phyloP scores from a whole-genome alignment of 92 coral and sea anemone genomes.

The Zoanthus sociatus region DNA sequence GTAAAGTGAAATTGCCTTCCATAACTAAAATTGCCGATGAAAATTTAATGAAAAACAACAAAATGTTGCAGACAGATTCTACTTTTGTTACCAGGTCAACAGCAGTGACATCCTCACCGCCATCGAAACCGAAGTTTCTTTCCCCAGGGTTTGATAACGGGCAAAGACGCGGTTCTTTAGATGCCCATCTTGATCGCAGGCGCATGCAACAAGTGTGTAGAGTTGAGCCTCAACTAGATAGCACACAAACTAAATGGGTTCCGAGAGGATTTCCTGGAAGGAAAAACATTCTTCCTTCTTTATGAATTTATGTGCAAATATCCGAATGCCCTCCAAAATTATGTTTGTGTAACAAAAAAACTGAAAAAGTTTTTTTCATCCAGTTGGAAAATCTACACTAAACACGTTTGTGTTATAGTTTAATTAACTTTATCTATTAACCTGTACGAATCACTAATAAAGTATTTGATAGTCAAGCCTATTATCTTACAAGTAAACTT shows the following conservation, averaged over 20 bases:
- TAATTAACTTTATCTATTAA: too few relatives aligned
- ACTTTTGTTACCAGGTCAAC: slow-evolving; percentile 71
- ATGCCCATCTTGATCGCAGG: slow-evolving; percentile 63
- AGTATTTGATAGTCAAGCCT: too few relatives aligned
- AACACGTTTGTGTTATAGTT: too few relatives aligned
- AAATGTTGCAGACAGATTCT: slow-evolving; percentile 26
- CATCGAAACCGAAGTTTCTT: slow-evolving; percentile 49
- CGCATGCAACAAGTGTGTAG: slow-evolving; percentile 38
- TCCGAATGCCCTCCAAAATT: too few relatives aligned
- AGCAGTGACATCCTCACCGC: slow-evolving; percentile 56
- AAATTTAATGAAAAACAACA: slow-evolving; percentile 23
- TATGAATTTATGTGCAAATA: too few relatives aligned
- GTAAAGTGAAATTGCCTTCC: slow-evolving; percentile 66
- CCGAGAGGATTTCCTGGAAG: slow-evolving; percentile 64
- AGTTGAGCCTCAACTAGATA: slow-evolving; percentile 35
- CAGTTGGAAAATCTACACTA: too few relatives aligned
- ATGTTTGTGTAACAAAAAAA: too few relatives aligned
- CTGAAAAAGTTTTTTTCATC: too few relatives aligned
- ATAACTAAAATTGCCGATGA: slow-evolving; percentile 21
- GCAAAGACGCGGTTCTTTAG: slow-evolving; percentile 84
- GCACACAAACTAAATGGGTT: slow-evolving; percentile 82
- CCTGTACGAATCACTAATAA: too few relatives aligned
- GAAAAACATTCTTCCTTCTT: slow-evolving; percentile 66
- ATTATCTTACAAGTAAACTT: too few relatives aligned
- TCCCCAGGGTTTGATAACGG: slow-evolving; percentile 71